Conservation (phyloP, 2,888 invertebrate genomes). For the Tipula unca region DNA sequence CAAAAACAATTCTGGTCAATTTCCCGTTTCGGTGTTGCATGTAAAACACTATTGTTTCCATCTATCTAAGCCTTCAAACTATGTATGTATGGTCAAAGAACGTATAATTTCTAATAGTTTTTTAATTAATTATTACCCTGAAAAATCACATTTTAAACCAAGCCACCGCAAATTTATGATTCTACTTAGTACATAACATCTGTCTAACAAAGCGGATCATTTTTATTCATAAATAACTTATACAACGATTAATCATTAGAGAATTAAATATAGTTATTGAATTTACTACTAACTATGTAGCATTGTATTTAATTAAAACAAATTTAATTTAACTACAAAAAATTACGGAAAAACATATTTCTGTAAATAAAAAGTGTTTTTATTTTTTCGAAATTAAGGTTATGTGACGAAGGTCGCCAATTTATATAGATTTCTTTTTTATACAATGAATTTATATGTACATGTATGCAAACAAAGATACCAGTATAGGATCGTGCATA, state of each 20-base stretch:
- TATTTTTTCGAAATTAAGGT: neutral
- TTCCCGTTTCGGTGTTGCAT: too few relatives aligned
- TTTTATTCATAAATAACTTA: neutral
- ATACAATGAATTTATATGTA: neutral
- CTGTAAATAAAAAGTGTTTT: neutral
- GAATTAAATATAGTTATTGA: neutral
- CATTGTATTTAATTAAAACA: neutral
- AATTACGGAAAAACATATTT: neutral
- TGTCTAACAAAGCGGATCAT: neutral
- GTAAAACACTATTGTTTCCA: too few relatives aligned
- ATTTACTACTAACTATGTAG: neutral
- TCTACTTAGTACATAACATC: neutral
- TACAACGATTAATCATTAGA: neutral
- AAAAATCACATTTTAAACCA: too few relatives aligned
- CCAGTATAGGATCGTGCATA: neutral
- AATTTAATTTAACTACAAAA: neutral
- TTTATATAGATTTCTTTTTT: neutral
- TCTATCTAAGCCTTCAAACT: too few relatives aligned
- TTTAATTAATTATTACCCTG: neutral
- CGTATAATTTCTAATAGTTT: neutral
- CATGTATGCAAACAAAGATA: neutral
- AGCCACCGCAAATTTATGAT: neutral
- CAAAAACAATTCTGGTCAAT: too few relatives aligned
- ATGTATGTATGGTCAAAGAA: neutral
- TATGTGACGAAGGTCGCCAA: neutral